These are phyloP conservation scores for Trissoscelio sp. DNA, from an alignment of 2,888 invertebrate genomes.

Conservation along the genomic window DNA sequence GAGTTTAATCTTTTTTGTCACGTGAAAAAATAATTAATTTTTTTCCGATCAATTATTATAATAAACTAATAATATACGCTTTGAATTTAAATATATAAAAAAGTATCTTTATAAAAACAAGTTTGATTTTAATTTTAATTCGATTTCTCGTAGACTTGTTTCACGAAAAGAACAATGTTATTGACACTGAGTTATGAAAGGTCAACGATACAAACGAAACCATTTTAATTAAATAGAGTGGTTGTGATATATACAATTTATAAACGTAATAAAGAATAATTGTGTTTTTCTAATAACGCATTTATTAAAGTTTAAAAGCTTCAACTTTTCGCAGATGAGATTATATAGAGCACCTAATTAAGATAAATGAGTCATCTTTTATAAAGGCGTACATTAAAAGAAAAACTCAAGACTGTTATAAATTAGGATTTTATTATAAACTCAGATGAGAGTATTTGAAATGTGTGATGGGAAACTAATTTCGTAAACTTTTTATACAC, in stretches of 20 bases:
- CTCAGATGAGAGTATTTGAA: background rate
- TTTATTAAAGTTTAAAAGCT: constrained; percentile 21
- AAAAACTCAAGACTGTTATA: background rate
- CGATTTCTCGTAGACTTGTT: constrained; percentile 11
- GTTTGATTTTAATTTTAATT: background rate
- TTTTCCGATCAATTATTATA: too few relatives aligned
- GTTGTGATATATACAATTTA: constrained; percentile 9
- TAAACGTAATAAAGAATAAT: constrained; percentile 10
- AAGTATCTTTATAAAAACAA: background rate
- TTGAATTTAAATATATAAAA: background rate
- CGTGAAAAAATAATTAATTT: background rate
- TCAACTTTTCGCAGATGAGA: background rate
- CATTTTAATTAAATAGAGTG: constrained; percentile 13
- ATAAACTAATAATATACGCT: background rate
- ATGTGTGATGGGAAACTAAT: too few relatives aligned
- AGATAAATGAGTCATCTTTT: constrained; percentile 16
- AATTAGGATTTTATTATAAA: background rate
- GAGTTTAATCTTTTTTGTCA: background rate
- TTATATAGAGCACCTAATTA: constrained; percentile 1
- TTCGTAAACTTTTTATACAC: too few relatives aligned
- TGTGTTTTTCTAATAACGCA: constrained; percentile 11
- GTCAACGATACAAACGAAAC: constrained; percentile 37
- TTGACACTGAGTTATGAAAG: constrained; percentile 39
- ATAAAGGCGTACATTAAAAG: background rate
- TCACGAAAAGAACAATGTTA: constrained; percentile 33